phyloP scores from a whole-genome alignment of 2,113 vertebrate species.

The Conger conger region DNA sequence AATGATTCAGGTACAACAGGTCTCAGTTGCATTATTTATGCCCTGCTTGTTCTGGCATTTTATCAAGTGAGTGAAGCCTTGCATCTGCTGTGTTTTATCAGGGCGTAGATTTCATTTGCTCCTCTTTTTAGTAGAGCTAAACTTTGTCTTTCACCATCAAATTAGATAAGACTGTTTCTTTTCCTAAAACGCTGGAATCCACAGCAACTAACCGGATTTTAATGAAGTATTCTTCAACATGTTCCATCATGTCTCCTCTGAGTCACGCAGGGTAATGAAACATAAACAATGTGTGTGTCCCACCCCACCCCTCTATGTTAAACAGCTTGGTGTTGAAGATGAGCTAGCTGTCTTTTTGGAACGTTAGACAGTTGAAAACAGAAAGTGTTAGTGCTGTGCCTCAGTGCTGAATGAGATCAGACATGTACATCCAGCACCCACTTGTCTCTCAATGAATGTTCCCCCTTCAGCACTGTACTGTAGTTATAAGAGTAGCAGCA shows the following conservation, averaged over 20 bases:
- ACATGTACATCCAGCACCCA: background rate
- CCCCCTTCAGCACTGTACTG: no score
- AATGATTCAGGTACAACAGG: background rate
- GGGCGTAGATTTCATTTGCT: background rate
- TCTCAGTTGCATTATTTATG: background rate
- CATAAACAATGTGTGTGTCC: background rate
- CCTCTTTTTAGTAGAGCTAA: no score
- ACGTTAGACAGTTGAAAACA: background rate
- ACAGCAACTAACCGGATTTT: no score
- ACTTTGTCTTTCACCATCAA: no score
- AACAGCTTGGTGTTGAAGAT: background rate
- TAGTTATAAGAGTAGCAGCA: background rate
- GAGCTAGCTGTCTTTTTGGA: background rate
- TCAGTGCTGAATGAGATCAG: background rate
- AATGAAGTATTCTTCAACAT: no score
- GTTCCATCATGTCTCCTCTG: background rate
- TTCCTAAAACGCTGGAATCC: no score
- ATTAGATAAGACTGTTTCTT: no score
- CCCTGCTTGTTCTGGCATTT: background rate
- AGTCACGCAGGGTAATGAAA: background rate
- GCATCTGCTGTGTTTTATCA: background rate
- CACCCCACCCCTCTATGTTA: background rate
- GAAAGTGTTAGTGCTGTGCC: background rate
- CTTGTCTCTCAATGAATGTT: background rate
- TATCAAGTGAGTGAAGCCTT: background rate